Evolutionary conservation across 2,797 vertebrate genomes (phyloP), one percentile per base, ranked within the genome.

Genomic region (Staurois parvus): DNA sequence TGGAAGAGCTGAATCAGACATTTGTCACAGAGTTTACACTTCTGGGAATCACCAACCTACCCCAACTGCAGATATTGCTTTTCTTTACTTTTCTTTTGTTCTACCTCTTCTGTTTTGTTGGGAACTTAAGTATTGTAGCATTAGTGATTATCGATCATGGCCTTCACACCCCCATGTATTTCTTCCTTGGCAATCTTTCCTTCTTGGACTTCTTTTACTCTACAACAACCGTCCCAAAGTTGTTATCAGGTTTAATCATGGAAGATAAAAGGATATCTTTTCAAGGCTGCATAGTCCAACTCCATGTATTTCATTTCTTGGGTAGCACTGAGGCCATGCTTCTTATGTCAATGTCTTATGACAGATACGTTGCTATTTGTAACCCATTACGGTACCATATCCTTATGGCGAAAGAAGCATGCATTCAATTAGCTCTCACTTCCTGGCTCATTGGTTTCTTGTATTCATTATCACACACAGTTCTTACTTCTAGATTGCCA

Each of bases 251-350:
- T 11, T 72, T 87, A 28, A n/a, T 87, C 9, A 11, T 74, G 12
- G 32, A 74, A 13, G 70, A 84, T 21, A 79, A 78, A 28, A 79
- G n/a, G 29, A 87, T 87, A 42, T 76, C 86, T 7, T 76, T 93
- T 76, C 83, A 29, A 5, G 90, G 59, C 37, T 94, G 94, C 70
- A 94, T 95, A 73, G 19, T 91, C 29, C 93, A 94, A 59, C 92
- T 94, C 90, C 93, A 88, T 83, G 88, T 94, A 74, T 92, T 94
- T 34, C 93, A 95, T 32, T 93, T 92, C 87, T 77, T 94, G 8
- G 90, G 91, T 26, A 4, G 91, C 10, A 88, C 91, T 5, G 92
- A 92, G 81, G 88, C 91, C 4, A 89, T 30, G 26, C 84, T 94
- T 21, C 87, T 94, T 2, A 90, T 90, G 24, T 62, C 93, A 5